phyloP scores from a whole-genome alignment of 1,140 invertebrate species.

The Aleiodes sp. region DNA sequence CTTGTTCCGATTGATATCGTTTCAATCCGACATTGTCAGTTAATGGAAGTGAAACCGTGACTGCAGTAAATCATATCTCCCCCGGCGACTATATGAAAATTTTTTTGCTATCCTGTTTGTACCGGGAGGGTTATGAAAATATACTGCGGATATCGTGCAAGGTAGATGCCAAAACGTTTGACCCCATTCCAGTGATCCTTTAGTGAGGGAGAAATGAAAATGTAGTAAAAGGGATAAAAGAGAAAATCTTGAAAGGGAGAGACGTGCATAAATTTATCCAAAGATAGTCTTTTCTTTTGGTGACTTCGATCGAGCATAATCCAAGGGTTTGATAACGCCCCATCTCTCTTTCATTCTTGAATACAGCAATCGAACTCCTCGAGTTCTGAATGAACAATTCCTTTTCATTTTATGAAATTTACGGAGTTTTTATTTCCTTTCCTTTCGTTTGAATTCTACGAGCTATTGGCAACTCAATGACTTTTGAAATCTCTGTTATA shows the following conservation, averaged over 20 bases:
- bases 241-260: neutral
- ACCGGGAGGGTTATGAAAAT: neutral
- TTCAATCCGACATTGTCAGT: no score
- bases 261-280: neutral
- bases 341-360: neutral
- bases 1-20: no score
- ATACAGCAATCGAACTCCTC: no score
- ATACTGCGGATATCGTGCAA: neutral
- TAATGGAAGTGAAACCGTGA: no score
- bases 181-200: neutral
- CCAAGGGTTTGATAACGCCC: neutral
- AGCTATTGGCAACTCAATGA: no score
- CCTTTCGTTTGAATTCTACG: no score
- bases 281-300: neutral
- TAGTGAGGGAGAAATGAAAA: no score
- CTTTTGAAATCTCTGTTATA: no score
- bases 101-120: neutral
- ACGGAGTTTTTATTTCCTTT: no score
- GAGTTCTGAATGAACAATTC: neutral
- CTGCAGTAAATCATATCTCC: no score
- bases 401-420: no score
- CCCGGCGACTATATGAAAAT: neutral
- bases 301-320: slow-evolving; percentile 1
- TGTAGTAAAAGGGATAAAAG: neutral
- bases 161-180: slow-evolving; percentile 4